Conservation (phyloP, 2,797 vertebrate genomes). For the Clarias laeviceps region DNA sequence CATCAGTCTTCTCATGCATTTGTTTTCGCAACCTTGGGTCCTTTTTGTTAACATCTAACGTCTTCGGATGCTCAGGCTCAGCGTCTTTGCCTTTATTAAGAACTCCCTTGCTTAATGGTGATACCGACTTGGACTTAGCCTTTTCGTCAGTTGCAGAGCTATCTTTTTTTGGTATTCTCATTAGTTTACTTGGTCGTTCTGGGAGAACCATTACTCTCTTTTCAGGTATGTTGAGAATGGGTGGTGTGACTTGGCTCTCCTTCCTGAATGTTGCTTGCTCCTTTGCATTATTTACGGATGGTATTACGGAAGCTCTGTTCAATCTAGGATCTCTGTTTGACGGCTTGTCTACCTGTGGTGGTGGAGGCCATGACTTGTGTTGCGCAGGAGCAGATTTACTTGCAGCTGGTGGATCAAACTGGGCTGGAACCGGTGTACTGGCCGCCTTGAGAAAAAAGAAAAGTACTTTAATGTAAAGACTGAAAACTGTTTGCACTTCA, state of each 20-base stretch:
- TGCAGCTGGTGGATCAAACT: conserved; percentile 68
- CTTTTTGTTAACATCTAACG: conserved; percentile 80
- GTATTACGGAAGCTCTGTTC: conserved; percentile 76
- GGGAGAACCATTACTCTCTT: conserved; percentile 64
- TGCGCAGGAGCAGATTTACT: conserved; percentile 65
- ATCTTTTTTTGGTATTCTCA: conserved; percentile 81
- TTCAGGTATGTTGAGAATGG: conserved; percentile 67
- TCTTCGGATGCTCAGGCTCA: conserved; percentile 76
- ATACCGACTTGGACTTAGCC: conserved; percentile 80
- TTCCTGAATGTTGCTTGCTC: conserved; percentile 81
- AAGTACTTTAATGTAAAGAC: not conserved
- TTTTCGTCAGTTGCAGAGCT: conserved; percentile 53
- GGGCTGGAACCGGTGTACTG: conserved; percentile 69
- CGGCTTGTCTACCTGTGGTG: conserved; percentile 78
- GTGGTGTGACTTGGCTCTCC: conserved; percentile 65
- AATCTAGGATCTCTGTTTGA: conserved; percentile 90
- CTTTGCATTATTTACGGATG: conserved; percentile 75
- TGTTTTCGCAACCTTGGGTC: conserved; percentile 91
- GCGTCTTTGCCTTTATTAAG: conserved; percentile 70
- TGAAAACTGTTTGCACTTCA: not conserved
- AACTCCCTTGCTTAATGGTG: conserved; percentile 77
- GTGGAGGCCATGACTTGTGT: conserved; percentile 71
- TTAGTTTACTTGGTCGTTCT: conserved; percentile 76
- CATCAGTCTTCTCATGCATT: conserved; percentile 79
- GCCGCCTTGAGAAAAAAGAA: conserved; percentile 77